These are phyloP conservation scores for Sebastes matsubarae DNA, from an alignment of 2,797 vertebrate species.

Conservation along the genomic window DNA sequence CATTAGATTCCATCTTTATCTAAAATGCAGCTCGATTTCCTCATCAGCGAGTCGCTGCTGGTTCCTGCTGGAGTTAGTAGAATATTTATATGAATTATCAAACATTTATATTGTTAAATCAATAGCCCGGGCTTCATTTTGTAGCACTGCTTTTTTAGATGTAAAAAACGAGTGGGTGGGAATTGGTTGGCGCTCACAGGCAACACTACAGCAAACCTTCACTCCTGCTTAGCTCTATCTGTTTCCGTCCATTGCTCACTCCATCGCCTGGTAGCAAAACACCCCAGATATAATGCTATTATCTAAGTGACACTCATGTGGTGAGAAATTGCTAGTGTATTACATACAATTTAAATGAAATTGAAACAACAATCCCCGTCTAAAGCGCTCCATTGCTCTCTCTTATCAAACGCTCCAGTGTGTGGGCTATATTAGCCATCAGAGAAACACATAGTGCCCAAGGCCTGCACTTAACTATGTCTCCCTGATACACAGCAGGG, in stretches of 20 bases:
- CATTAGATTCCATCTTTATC: conserved; percentile 7
- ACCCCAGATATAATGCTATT: conserved; percentile 49
- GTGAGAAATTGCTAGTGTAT: conserved; percentile 56
- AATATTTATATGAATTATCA: conserved; percentile 58
- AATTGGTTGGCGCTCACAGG: background rate
- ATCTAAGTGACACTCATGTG: conserved; percentile 63
- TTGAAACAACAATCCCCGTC: conserved; percentile 52
- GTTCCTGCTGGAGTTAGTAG: background rate
- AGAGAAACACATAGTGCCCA: conserved; percentile 50
- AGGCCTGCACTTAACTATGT: conserved; percentile 58
- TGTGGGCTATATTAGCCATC: conserved; percentile 60
- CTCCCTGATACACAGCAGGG: conserved; percentile 8
- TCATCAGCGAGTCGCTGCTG: background rate
- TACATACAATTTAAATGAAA: conserved; percentile 64
- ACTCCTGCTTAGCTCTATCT: background rate
- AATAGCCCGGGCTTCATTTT: conserved; percentile 17
- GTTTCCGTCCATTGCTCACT: conserved; percentile 28
- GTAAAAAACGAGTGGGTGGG: conserved; percentile 17
- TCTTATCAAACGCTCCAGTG: conserved; percentile 41
- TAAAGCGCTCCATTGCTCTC: conserved; percentile 54
- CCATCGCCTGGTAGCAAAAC: conserved; percentile 12
- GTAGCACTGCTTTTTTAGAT: conserved; percentile 24
- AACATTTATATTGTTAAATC: conserved; percentile 58
- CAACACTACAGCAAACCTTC: background rate
- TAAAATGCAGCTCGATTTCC: conserved; percentile 6